Base-by-base conservation (phyloP, 2,888 invertebrate species). In the Drosophila mayaguana region DNA sequence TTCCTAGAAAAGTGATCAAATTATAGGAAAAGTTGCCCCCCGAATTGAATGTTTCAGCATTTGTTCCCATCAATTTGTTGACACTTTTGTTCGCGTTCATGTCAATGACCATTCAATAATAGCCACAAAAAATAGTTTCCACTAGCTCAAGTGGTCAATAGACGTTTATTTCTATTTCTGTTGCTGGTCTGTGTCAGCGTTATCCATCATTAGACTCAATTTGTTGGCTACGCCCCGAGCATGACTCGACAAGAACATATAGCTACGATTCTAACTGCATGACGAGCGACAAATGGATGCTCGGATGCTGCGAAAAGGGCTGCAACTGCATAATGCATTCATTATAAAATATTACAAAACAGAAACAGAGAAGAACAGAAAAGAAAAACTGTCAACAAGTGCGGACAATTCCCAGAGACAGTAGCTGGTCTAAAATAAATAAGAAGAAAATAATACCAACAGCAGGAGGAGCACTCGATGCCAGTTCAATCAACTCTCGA, bases 141-240 rank as follows among this genome's bases (percentile, higher is more conserved):
- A 83, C 67, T 32, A 74, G 69, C 65, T 88, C 67, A 88, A 88
- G 83, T 72, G 83, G 72, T 28, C 28, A 51, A 36, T 43, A 20
- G 48, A 40, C 32, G 59, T 60, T 48, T 62, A 22, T 48, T 25
- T 54, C n/a, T 22, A 14, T 20, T 56, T 51, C 51, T 38, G 11
- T n/a, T 38, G 22, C 38, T 53, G 22, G 36, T 20, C 63, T 56
- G 50, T 72, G 78, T 63, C 60, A 63, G 80, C 62, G 77, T 75
- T 83, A 83, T 83, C 78, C 84, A 89, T 89, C 87, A 84, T 84
- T 84, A 84, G 84, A 87, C 76, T 78, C 84, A 84, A 84, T 84
- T 84, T 84, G 84, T 89, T 81, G 69, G 72, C 73, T 70, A 87
- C 87, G 89, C 89, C 84, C 76, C 72, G 65, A 75, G 61, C 64